phyloP scores from a whole-genome alignment of 2,888 invertebrate species.

The Cordylochernes scorpioides region DNA sequence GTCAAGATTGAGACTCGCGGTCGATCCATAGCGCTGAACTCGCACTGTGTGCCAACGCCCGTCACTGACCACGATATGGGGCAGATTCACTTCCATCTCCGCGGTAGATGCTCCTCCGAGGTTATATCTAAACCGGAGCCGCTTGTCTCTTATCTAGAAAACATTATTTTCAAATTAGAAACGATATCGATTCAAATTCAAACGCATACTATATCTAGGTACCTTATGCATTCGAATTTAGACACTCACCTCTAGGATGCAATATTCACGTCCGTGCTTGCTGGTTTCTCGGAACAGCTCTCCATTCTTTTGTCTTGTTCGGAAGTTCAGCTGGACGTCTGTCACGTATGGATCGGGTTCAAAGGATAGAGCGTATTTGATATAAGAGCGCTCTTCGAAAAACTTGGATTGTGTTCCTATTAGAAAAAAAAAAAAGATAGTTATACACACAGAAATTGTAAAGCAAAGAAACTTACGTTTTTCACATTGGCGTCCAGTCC shows the following conservation, averaged over 20 bases:
- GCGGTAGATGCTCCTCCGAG: slow-evolving; percentile 16
- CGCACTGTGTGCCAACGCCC: slow-evolving; percentile 23
- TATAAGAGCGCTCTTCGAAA: slow-evolving; percentile 19
- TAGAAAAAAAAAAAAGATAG: too few relatives aligned
- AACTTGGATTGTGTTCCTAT: slow-evolving; percentile 12
- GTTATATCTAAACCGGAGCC: slow-evolving; percentile 21
- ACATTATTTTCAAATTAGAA: too few relatives aligned
- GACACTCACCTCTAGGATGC: slow-evolving; percentile 21
- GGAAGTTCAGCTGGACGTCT: slow-evolving; percentile 23
- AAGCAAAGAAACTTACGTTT: too few relatives aligned
- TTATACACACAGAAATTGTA: too few relatives aligned
- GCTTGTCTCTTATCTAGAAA: slow-evolving; percentile 18
- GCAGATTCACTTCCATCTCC: slow-evolving; percentile 11
- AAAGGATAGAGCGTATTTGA: slow-evolving; percentile 20
- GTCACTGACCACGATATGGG: slow-evolving; percentile 17
- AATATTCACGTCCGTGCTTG: slow-evolving; percentile 16
- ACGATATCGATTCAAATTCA: too few relatives aligned
- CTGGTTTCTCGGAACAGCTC: slow-evolving; percentile 19
- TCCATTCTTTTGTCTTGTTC: slow-evolving; percentile 22
- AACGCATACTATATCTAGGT: too few relatives aligned
- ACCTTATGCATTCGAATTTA: too few relatives aligned
- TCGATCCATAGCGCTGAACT: slow-evolving; percentile 18
- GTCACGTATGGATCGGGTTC: slow-evolving; percentile 16
- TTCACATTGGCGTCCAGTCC: slow-evolving; percentile 23
- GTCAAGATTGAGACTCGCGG: slow-evolving; percentile 22